Conservation (phyloP, 2,113 vertebrate genomes). For the Pollachius pollachius region DNA sequence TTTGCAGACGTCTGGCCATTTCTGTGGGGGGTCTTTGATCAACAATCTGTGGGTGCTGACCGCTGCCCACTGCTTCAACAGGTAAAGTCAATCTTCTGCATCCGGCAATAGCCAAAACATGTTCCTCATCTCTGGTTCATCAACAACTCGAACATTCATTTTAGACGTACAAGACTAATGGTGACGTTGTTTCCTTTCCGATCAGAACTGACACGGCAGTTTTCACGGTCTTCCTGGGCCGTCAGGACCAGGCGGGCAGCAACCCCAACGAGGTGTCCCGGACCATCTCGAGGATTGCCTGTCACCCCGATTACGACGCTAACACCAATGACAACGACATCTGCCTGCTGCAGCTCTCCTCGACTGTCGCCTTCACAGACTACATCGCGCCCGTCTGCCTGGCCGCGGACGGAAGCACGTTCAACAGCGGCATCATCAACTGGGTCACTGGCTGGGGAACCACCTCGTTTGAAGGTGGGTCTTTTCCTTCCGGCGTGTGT, state of each 20-base stretch:
- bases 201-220: rapidly evolving
- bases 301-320: slow-evolving; percentile 51
- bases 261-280: slow-evolving; percentile 24
- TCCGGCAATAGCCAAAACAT: neutral
- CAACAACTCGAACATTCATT: neutral
- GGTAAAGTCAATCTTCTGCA: slow-evolving; percentile 23
- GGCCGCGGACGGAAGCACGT: slow-evolving; percentile 59
- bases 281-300: slow-evolving; percentile 24
- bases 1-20: slow-evolving; percentile 25
- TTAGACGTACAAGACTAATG: too few relatives aligned
- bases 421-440: slow-evolving; percentile 52
- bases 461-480: slow-evolving; percentile 58
- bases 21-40: slow-evolving; percentile 76
- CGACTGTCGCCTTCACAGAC: slow-evolving; percentile 49
- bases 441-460: slow-evolving; percentile 84
- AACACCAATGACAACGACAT: slow-evolving; percentile 69
- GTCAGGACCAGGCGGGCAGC: neutral
- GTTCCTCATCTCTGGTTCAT: neutral
- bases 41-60: slow-evolving; percentile 69
- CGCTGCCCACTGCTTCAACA: slow-evolving; percentile 64
- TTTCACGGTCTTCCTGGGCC: slow-evolving; percentile 34
- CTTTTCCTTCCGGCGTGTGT: slow-evolving; percentile 19
- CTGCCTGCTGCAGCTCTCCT: slow-evolving; percentile 62
- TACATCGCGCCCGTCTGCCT: slow-evolving; percentile 75
- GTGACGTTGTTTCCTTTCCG: slow-evolving; percentile 1